Conservation (phyloP, 2,797 vertebrate genomes). For the Diplodus puntazzo region DNA sequence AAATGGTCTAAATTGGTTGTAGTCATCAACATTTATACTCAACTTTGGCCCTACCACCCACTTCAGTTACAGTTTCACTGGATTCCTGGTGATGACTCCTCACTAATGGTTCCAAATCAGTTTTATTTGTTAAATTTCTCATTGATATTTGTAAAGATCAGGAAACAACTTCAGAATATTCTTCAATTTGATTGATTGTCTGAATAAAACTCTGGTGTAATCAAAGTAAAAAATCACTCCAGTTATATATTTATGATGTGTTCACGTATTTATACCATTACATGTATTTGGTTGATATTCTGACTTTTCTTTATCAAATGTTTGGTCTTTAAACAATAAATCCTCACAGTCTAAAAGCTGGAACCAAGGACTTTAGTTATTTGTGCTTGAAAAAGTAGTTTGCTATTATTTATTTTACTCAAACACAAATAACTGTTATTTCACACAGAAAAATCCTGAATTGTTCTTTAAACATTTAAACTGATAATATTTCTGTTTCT, state of each 20-base stretch:
- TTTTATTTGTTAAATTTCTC: background rate
- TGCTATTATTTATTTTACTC: background rate
- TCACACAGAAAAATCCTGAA: background rate
- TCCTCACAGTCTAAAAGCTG: no score
- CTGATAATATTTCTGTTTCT: conserved; percentile 11
- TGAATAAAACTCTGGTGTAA: no score
- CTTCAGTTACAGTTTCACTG: background rate
- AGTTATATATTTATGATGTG: background rate
- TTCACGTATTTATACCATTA: background rate
- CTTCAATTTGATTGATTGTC: background rate
- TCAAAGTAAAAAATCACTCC: background rate
- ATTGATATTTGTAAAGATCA: background rate
- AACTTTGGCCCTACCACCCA: no score
- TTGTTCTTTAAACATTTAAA: background rate
- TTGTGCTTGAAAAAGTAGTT: background rate
- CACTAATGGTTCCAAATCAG: background rate
- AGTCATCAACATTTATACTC: background rate
- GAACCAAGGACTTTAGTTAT: background rate
- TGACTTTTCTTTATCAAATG: background rate
- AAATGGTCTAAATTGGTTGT: no score
- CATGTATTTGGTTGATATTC: background rate
- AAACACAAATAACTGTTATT: background rate
- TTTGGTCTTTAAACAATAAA: background rate
- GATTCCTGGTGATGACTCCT: background rate
- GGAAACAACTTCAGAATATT: background rate